Evolutionary conservation across 53 echinoderm and acorn worm genomes (phyloP), one percentile per base, ranked within the genome.

Genomic region (Paracentrotus lividus): DNA sequence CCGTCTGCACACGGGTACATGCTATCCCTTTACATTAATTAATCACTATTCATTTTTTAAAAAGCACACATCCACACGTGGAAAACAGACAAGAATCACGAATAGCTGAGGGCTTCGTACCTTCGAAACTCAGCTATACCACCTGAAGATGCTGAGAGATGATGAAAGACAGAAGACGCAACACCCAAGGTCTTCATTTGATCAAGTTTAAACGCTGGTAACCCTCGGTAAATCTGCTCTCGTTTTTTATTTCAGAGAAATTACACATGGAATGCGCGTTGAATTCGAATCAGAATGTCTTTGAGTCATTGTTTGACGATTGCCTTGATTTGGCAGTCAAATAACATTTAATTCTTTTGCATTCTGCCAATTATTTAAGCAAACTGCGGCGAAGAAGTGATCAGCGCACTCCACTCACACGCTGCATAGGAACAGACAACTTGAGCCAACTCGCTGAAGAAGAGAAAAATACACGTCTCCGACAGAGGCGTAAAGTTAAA

Each of bases 21-120:
- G 13, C n/a, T 92, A 92, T 92, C 92, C 38, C 92, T 92, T 92
- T 92, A 92, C 92, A 92, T 92, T 92, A 92, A 92, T 92, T 92
- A 92, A 92, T 92, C 92, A 92, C 57, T 78, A 92, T 78, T 78
- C 92, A 92, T 92, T 92, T 92, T 92, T 78, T 51, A 53, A 90
- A 90, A 72, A 49, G 91, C 75, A 90, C 75, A 90, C 49, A 65
- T 89, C 44, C 87, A 89, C 89, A 89, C 89, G 64, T 61, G 89
- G 65, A 64, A 61, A 89, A 42, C 4, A 90, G 38, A 13, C 67
- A 72, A 53, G 72, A 32, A 38, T 27, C 31, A 68, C 72, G 51
- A 33, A 72, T 90, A 14, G 91, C 91, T 72, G 45, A 21, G 75
- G 68, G 49, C 47, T 27, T 68, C 32, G 21, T 56, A 47, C 56